phyloP scores from a whole-genome alignment of 2,113 vertebrate species.

The Eulacestoma nigropectus region DNA sequence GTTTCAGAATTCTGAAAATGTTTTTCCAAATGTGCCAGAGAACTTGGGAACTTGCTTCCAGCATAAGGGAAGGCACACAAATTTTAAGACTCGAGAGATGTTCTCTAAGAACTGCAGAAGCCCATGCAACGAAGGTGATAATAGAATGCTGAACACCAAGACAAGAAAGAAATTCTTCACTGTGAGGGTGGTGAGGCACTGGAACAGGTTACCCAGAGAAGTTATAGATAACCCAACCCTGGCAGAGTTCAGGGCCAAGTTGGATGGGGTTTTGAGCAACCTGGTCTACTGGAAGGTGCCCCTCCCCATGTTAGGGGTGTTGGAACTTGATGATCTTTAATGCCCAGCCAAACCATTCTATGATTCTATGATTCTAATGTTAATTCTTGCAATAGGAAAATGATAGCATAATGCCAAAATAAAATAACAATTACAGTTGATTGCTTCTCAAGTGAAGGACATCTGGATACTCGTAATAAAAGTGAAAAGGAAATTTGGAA shows the following conservation, averaged over 20 bases:
- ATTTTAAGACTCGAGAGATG: background rate
- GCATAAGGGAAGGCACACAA: background rate
- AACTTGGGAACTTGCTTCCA: background rate
- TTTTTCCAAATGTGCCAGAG: background rate
- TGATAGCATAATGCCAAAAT: background rate
- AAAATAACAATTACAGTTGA: background rate
- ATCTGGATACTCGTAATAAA: background rate
- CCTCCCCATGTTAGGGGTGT: background rate
- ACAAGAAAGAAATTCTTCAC: background rate
- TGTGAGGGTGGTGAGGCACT: background rate
- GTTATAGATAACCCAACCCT: background rate
- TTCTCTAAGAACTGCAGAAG: background rate
- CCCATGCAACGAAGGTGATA: background rate
- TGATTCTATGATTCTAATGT: background rate
- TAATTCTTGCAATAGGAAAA: background rate
- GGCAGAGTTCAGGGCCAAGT: background rate
- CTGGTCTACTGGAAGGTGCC: background rate
- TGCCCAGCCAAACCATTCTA: background rate
- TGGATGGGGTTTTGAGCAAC: background rate
- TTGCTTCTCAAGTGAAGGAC: background rate
- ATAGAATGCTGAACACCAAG: background rate
- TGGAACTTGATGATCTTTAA: background rate
- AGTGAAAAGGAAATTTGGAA: background rate
- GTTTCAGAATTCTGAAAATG: background rate
- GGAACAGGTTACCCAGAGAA: background rate